These are phyloP conservation scores for Darevskia nairensis DNA, from an alignment of 2,797 vertebrate species.

Conservation along the genomic window DNA sequence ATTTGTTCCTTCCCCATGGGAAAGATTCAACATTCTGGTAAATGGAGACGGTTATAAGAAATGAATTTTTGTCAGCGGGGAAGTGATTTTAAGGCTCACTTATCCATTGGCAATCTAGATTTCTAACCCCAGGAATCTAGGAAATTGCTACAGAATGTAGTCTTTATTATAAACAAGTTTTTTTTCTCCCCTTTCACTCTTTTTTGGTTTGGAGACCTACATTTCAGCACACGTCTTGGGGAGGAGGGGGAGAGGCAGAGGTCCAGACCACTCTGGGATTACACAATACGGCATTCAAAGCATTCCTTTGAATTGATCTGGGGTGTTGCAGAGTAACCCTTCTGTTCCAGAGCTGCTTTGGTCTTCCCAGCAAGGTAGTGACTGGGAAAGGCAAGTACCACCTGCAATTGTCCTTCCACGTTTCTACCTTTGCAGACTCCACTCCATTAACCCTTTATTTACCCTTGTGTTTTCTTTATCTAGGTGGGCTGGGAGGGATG, in stretches of 20 bases:
- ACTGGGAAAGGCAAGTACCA: conserved; percentile 66
- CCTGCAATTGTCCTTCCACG: conserved; percentile 50
- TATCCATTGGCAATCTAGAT: conserved; percentile 99
- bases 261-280: conserved; percentile 71
- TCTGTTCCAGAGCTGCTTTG: conserved; percentile 70
- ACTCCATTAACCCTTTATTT: not conserved
- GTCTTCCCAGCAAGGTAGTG: conserved; percentile 73
- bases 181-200: conserved; percentile 44
- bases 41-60: conserved; percentile 99
- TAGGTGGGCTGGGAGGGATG: not conserved
- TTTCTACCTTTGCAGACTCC: conserved; percentile 55
- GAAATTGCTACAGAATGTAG: conserved; percentile 92
- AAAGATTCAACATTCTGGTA: conserved; percentile 95
- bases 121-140: conserved; percentile 94
- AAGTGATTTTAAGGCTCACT: conserved; percentile 99
- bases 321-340: conserved; percentile 63
- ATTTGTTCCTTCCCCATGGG: conserved; percentile 98
- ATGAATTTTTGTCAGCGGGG: conserved; percentile 94
- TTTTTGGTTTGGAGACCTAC: conserved; percentile 65
- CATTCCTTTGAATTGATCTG: conserved; percentile 70
- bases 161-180: conserved; percentile 91
- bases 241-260: conserved; percentile 26
- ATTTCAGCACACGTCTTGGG: conserved; percentile 68
- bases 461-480: conserved; percentile 21
- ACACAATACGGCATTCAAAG: conserved; percentile 55